phyloP scores from a whole-genome alignment of 2,888 invertebrate genomes.

The Therioaphis trifolii region DNA sequence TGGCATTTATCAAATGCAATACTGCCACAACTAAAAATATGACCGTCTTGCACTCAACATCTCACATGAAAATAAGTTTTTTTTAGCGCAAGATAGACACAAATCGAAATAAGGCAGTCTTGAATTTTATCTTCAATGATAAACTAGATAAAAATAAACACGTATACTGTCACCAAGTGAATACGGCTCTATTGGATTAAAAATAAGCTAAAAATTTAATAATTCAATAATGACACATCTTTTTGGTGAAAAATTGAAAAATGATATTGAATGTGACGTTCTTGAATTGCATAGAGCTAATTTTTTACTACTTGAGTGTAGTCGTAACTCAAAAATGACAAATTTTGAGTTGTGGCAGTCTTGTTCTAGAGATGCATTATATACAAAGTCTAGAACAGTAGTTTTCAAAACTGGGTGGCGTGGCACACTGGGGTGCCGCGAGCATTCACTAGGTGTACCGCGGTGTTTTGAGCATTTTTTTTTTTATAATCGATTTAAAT shows the following conservation, averaged over 20 bases:
- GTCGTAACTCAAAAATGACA: not conserved
- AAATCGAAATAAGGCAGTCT: constrained; percentile 3
- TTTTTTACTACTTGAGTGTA: not conserved
- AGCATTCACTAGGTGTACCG: too few species aligned
- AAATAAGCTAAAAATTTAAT: not conserved
- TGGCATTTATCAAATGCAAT: too few species aligned
- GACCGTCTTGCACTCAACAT: not conserved
- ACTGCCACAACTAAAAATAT: not conserved
- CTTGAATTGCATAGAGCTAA: not conserved
- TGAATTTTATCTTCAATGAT: constrained; percentile 1
- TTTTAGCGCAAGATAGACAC: too few species aligned
- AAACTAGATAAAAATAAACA: not conserved
- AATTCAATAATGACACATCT: not conserved
- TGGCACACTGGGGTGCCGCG: too few species aligned
- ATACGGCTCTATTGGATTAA: not conserved
- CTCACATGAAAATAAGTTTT: not conserved
- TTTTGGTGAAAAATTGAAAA: not conserved
- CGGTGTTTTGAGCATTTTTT: too few species aligned
- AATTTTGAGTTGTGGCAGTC: not conserved
- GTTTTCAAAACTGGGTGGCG: too few species aligned
- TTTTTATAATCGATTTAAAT: too few species aligned
- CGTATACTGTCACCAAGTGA: not conserved
- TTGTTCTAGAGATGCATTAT: not conserved
- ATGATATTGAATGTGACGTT: not conserved
- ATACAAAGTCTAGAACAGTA: too few species aligned